Evolutionary conservation across 2,888 invertebrate species (phyloP), one percentile per base, ranked within the genome.

Genomic region (Drosophila parthenogenetica): DNA sequence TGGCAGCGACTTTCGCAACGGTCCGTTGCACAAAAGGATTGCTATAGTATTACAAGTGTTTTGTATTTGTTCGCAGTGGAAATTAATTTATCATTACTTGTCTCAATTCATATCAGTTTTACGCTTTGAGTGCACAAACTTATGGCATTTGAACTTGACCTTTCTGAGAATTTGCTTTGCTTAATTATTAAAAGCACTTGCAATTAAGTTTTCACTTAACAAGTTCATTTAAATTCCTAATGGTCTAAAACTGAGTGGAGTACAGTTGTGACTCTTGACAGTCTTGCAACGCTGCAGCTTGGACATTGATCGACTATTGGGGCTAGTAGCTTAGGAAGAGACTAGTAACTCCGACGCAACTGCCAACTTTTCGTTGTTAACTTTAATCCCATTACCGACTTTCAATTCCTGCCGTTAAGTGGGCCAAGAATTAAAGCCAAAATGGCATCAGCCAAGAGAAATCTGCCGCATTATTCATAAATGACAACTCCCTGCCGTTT

Each of bases 81-180:
- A 79, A 69, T 77, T 82, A 85, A 83, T 83, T 83, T 74, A 87
- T 83, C 60, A 60, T 75, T 68, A 62, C 61, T 64, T 53, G 64
- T 68, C 69, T 37, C 50, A 29, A 54, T 37, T 46, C 40, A 55
- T 49, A 58, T 61, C 42, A 13, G 29, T 40, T 46, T 14, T 22
- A 4, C 17, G 35, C 19, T 46, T 53, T 49, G 45, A 76, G 22
- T 58, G 43, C 57, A 35, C 35, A 40, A 57, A 14, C 42, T 60
- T 66, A 58, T 57, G 48, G 22, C 43, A 50, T 43, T 45, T 45
- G 37, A 42, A 25, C 29, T 46, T 75, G 57, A 17, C 45, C 54
- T 39, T 43, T 55, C 5, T 4, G 14, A 29, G n/a, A 14, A 8
- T 29, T 62, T 48, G 17, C 16, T 25, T 13, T 19, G 14, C 14